Percentiles rank a stretch among this genome's conserved stretches.
Conservation (phyloP, 1,140 invertebrate species). For the Delia radicum region DNA sequence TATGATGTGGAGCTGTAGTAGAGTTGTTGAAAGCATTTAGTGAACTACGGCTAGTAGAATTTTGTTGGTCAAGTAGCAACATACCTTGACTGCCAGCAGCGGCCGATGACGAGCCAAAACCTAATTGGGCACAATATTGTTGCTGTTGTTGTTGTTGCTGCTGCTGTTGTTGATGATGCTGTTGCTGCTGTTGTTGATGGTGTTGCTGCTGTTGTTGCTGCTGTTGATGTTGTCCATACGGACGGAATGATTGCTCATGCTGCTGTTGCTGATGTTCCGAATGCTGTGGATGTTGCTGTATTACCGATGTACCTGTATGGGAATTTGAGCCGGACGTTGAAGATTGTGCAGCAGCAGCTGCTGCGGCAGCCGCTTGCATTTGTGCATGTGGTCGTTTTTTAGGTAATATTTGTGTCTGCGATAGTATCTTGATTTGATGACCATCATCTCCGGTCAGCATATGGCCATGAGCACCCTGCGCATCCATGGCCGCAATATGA, state of each 20-base stretch:
- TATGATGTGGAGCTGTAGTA: conserved; percentile 33
- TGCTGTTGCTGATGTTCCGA: conserved; percentile 36
- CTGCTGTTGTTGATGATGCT: neutral
- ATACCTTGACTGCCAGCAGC: conserved; percentile 50
- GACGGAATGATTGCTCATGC: conserved; percentile 46
- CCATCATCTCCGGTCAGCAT: conserved; percentile 48
- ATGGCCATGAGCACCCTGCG: neutral
- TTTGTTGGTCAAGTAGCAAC: conserved; percentile 52
- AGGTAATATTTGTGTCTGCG: conserved; percentile 53
- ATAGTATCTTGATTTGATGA: conserved; percentile 54
- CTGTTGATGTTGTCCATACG: conserved; percentile 45
- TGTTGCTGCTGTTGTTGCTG: conserved; percentile 17
- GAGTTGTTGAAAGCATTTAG: conserved; percentile 26
- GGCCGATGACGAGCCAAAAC: conserved; percentile 29
- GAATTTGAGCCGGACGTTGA: conserved; percentile 32
- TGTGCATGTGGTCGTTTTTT: conserved; percentile 53
- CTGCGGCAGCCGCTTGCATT: conserved; percentile 49
- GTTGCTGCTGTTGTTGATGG: conserved; percentile 34
- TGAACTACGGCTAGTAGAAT: conserved; percentile 40
- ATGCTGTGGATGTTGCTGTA: conserved; percentile 40
- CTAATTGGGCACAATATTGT: conserved; percentile 47
- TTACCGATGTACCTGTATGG: conserved; percentile 42
- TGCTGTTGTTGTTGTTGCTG: conserved; percentile 17
- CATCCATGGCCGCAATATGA: conserved; percentile 26
- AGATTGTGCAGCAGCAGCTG: conserved; percentile 37